Base-by-base conservation (phyloP, 1,140 invertebrate species). In the Philopotamus ludificatus region DNA sequence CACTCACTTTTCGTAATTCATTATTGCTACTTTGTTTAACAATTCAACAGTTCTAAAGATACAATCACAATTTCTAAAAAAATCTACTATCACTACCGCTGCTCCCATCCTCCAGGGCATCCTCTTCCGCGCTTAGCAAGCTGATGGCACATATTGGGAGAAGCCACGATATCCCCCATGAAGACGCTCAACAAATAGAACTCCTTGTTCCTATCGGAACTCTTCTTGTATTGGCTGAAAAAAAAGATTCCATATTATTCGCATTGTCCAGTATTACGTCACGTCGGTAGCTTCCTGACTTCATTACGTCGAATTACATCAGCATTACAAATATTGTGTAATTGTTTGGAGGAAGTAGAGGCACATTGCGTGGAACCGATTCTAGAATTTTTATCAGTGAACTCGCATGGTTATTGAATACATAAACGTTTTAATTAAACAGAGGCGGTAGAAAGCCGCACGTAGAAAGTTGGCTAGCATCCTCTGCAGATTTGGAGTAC, bases 101-200 rank as follows among this genome's bases (percentile, higher is more conserved):
- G 65, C 23, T 67, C 66, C 66, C 66, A 70, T 16, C 26, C 59
- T 3, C 54, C 65, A 10, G 21, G 16, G 44, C 79, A 81, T 9
- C 72, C 73, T 63, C 79, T 72, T 59, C 78, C 73, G 21, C 88
- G 81, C 73, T 91, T 90, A 34, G 84, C 88, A 70, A 92, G 79
- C 73, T 90, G 87, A 74, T 87, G 87, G 74, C 90, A 93, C 18
- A 93, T 81, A 64, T 83, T 82, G 8, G 89, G 87, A 66, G 89
- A 90, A 18, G 86, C 87, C 44, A 92, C 84, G 71, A 91, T 89
- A 74, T 93, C 89, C 47, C 90, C 90, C 21, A 93, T 77, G 76
- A 92, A 92, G 20, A 93, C 87, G 72, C 89, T 92, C 53, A 93
- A 82, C 26, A 93, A 78, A 73, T 91, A 92, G 75, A 89, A 87